A percentile compares a stretch with the other conserved stretches of the same genome.
These are phyloP conservation scores for Nycticorax nycticorax DNA, from an alignment of 2,113 vertebrate genomes.

Conservation along the genomic window DNA sequence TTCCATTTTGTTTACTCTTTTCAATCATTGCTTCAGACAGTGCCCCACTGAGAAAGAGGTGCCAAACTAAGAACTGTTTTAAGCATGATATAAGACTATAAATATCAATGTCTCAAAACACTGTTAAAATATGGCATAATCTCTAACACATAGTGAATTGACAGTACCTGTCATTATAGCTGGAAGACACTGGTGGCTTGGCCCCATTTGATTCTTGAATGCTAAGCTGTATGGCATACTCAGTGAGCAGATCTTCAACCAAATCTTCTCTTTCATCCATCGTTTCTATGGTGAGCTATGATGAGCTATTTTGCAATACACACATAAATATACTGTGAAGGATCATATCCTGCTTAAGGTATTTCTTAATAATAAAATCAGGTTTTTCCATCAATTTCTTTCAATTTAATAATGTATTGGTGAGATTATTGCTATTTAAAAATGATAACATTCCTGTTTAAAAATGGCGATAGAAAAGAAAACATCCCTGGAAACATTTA, in stretches of 20 bases:
- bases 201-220: constrained; percentile 77
- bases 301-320: constrained; percentile 4
- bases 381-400: neutral
- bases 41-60: neutral
- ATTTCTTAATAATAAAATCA: neutral
- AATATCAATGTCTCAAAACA: neutral
- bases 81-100: neutral
- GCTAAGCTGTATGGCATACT: constrained; percentile 81
- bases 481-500: neutral
- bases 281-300: neutral
- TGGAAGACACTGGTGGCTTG: constrained; percentile 43
- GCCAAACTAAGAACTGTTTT: neutral
- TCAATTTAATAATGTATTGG: neutral
- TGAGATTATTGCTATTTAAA: neutral
- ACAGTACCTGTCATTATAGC: constrained; percentile 74
- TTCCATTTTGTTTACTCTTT: neutral
- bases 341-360: neutral
- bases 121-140: neutral
- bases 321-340: neutral
- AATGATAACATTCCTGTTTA: neutral
- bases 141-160: neutral
- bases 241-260: constrained; percentile 79
- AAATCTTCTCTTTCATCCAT: constrained; percentile 77
- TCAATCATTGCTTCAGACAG: neutral
- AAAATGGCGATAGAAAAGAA: neutral